Percentiles rank a stretch among this genome's conserved stretches.
Conservation (phyloP, 2,888 invertebrate genomes). For the Phoenoteleia sp. region DNA sequence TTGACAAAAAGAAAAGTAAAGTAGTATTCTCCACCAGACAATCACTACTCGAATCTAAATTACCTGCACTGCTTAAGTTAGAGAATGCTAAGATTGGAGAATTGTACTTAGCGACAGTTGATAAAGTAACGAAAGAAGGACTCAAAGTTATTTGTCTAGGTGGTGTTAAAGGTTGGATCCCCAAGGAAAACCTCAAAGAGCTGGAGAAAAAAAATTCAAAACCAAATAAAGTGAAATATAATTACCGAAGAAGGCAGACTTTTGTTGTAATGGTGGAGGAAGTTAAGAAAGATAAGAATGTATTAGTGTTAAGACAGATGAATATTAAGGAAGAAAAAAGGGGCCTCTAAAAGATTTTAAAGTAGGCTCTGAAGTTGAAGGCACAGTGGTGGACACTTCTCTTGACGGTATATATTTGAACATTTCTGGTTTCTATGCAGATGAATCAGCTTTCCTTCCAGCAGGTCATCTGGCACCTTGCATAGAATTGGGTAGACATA, state of each 20-base stretch:
- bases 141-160: slow-evolving; percentile 89
- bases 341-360: slow-evolving; percentile 77
- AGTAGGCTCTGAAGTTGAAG: slow-evolving; percentile 86
- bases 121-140: slow-evolving; percentile 87
- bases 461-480: slow-evolving; percentile 83
- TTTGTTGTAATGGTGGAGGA: background rate
- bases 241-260: slow-evolving; percentile 18
- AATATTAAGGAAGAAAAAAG: slow-evolving; percentile 69
- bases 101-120: slow-evolving; percentile 88
- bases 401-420: slow-evolving; percentile 79
- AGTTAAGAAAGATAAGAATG: background rate
- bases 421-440: slow-evolving; percentile 62
- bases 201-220: background rate
- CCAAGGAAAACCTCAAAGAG: slow-evolving; percentile 71
- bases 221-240: background rate
- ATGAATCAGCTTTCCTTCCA: slow-evolving; percentile 80
- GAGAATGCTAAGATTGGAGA: slow-evolving; percentile 87
- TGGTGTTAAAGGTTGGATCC: slow-evolving; percentile 88
- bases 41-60: slow-evolving; percentile 88
- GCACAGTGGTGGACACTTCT: slow-evolving; percentile 80
- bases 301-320: background rate
- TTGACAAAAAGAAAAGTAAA: slow-evolving; percentile 86
- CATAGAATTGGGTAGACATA: slow-evolving; percentile 77
- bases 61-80: slow-evolving; percentile 87
- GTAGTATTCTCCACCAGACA: slow-evolving; percentile 90